A percentile compares a stretch with the other conserved stretches of the same genome.
phyloP scores from a whole-genome alignment of 92 coral and sea anemone species.

The Bergia puertoricense region DNA sequence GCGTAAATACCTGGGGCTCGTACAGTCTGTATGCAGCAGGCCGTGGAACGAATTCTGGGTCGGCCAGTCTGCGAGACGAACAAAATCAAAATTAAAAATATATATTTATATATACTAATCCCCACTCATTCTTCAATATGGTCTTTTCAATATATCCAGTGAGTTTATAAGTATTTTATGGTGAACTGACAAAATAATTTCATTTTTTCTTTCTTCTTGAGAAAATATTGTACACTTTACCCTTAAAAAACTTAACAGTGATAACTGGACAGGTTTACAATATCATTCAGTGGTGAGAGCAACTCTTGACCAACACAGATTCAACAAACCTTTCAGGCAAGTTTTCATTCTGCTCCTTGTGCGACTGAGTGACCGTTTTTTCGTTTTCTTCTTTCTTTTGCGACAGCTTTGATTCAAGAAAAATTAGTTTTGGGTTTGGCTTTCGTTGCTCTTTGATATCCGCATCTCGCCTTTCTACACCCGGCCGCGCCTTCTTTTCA shows the following conservation, averaged over 20 bases:
- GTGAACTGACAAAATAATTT: background rate
- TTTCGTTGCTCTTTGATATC: constrained; percentile 33
- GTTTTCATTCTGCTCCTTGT: constrained; percentile 15
- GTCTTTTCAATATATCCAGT: background rate
- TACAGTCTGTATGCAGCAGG: background rate
- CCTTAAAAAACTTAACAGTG: background rate
- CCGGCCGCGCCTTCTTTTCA: constrained; percentile 10
- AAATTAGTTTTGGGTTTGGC: constrained; percentile 23
- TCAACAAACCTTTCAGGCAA: constrained; percentile 28
- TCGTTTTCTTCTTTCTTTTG: constrained; percentile 25
- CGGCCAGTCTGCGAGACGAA: background rate
- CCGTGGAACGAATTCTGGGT: background rate
- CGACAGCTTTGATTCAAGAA: constrained; percentile 4
- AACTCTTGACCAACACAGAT: background rate
- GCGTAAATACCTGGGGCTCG: background rate
- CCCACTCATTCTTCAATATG: background rate
- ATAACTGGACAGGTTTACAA: background rate
- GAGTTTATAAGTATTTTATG: background rate
- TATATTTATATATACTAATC: background rate
- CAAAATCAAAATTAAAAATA: background rate
- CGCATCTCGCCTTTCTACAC: constrained; percentile 32
- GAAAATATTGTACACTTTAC: background rate
- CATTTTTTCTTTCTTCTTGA: no score
- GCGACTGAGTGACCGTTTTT: background rate
- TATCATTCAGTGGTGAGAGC: background rate